phyloP scores from a whole-genome alignment of 2,797 vertebrate species.

The Holocentrus rufus region DNA sequence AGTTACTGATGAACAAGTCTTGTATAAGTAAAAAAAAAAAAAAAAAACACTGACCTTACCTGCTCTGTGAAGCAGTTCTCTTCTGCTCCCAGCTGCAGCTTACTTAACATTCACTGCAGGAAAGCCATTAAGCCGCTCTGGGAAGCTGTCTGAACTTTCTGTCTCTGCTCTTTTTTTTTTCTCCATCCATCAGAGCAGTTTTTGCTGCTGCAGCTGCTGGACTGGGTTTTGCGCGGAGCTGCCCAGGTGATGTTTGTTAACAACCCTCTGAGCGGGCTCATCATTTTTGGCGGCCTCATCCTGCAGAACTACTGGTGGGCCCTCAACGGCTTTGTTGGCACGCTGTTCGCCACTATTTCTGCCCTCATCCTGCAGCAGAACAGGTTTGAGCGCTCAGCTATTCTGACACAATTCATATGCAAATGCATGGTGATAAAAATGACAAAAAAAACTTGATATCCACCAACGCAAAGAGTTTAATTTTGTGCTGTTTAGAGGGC shows the following conservation, averaged over 20 bases:
- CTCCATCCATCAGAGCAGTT: constrained; percentile 83
- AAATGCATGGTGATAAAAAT: background rate
- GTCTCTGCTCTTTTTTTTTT: background rate
- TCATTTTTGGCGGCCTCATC: constrained; percentile 89
- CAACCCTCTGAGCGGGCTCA: constrained; percentile 92
- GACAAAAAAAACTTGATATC: background rate
- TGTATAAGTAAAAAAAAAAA: no score
- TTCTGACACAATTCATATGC: background rate
- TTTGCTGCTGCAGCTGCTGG: constrained; percentile 86
- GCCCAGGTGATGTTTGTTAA: constrained; percentile 97
- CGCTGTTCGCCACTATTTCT: constrained; percentile 88
- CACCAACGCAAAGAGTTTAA: no score
- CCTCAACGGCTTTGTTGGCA: constrained; percentile 89
- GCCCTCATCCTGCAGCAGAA: constrained; percentile 90
- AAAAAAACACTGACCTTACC: background rate
- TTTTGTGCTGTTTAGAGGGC: no score
- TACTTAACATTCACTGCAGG: background rate
- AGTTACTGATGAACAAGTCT: background rate
- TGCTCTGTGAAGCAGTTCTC: background rate
- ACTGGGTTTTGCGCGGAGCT: constrained; percentile 92
- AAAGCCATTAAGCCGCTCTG: background rate
- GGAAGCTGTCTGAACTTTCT: background rate
- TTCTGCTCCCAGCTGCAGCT: background rate
- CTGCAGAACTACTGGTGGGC: constrained; percentile 96
- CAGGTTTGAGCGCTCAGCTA: constrained; percentile 77